These are phyloP conservation scores for Clitarchus hookeri DNA, from an alignment of 2,888 invertebrate genomes.

Conservation along the genomic window DNA sequence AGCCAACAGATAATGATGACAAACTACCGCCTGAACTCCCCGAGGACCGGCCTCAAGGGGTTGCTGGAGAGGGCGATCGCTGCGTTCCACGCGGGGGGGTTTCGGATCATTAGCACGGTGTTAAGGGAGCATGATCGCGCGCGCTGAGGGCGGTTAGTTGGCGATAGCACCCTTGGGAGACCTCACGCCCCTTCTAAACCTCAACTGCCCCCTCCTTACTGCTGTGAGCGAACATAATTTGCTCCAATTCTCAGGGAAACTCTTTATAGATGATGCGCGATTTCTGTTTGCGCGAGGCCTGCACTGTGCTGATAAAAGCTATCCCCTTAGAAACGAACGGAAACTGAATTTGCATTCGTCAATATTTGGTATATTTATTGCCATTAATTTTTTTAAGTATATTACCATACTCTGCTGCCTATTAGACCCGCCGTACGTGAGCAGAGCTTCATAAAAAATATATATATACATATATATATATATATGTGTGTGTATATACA, in stretches of 20 bases:
- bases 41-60: background rate
- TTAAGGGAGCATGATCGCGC: background rate
- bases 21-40: background rate
- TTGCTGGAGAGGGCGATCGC: background rate
- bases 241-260: background rate
- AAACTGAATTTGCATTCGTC: no score
- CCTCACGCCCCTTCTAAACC: background rate
- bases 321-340: no score
- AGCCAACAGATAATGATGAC: background rate
- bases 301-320: no score
- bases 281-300: no score
- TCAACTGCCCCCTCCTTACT: background rate
- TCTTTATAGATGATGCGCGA: no score
- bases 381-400: no score
- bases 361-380: no score
- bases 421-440: no score
- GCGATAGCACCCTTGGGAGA: conserved; percentile 2
- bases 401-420: no score
- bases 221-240: background rate
- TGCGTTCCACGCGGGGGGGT: background rate
- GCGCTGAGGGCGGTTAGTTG: background rate
- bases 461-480: no score
- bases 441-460: no score
- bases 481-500: no score
- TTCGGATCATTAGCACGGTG: background rate